Percentiles rank a stretch among this genome's conserved stretches.
phyloP scores from a whole-genome alignment of 2,888 invertebrate species.

The Eucera pruinosa region DNA sequence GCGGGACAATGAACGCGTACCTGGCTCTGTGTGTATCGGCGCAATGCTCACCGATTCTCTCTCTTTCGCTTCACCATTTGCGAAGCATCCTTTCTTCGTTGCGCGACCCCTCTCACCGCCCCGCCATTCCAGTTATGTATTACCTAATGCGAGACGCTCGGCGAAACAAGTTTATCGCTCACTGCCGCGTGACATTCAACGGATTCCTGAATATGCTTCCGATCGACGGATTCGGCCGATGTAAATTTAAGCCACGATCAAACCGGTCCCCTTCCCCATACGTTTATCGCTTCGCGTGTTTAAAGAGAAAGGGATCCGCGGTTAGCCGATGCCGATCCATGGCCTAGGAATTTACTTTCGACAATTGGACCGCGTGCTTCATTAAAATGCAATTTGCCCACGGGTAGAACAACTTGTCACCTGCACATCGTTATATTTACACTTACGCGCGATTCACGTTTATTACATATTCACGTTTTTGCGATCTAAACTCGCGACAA shows the following conservation, averaged over 20 bases:
- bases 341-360: too few species aligned
- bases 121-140: conserved; percentile 62
- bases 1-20: conserved; percentile 64
- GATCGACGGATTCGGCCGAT: conserved; percentile 44
- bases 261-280: conserved; percentile 19
- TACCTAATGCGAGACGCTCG: conserved; percentile 62
- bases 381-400: too few species aligned
- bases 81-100: neutral
- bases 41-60: conserved; percentile 10
- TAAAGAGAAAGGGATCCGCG: neutral
- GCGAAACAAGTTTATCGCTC: conserved; percentile 63
- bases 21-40: conserved; percentile 39
- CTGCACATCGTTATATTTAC: too few species aligned
- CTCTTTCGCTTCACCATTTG: neutral
- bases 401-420: too few species aligned
- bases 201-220: conserved; percentile 57
- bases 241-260: conserved; percentile 43
- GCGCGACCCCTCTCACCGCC: conserved; percentile 22
- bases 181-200: conserved; percentile 59
- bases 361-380: too few species aligned
- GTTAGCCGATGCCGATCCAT: too few species aligned
- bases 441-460: too few species aligned
- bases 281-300: neutral
- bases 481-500: too few species aligned
- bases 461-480: too few species aligned